Conservation (phyloP, 2,797 vertebrate genomes). For the Sparus aurata region DNA sequence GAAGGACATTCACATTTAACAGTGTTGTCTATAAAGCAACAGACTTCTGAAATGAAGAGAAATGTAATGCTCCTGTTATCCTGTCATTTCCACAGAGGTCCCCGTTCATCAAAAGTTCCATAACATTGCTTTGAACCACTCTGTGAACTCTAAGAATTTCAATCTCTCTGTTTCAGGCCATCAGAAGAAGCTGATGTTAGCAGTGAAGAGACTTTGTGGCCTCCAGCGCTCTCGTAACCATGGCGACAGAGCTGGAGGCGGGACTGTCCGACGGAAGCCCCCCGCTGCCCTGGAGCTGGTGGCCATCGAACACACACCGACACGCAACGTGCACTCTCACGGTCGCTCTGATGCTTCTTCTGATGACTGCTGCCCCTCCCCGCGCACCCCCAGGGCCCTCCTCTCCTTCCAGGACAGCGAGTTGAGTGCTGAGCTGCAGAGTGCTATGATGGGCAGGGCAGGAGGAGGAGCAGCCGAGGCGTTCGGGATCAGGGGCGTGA, state of each 20-base stretch:
- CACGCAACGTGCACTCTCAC: constrained; percentile 36
- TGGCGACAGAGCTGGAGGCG: constrained; percentile 59
- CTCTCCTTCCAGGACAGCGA: constrained; percentile 95
- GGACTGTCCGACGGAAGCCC: constrained; percentile 70
- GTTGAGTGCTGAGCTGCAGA: constrained; percentile 93
- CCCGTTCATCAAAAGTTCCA: background rate
- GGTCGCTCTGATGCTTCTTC: constrained; percentile 2
- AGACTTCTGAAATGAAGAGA: background rate
- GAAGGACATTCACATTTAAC: background rate
- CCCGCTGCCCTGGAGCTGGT: constrained; percentile 79
- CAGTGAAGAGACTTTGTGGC: constrained; percentile 91
- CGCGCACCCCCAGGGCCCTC: constrained; percentile 84
- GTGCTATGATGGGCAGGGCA: constrained; percentile 87
- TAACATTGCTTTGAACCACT: background rate
- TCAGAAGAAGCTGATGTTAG: constrained; percentile 98
- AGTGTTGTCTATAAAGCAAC: background rate
- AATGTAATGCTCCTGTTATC: too few species aligned
- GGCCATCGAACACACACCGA: constrained; percentile 76
- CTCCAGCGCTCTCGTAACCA: constrained; percentile 86
- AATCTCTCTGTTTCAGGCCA: constrained; percentile 86
- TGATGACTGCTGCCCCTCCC: constrained; percentile 73
- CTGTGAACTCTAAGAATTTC: background rate
- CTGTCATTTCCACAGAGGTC: background rate
- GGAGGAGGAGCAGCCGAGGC: constrained; percentile 78
- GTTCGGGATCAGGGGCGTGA: constrained; percentile 75